Conservation (phyloP, 1,140 invertebrate genomes). For the Bombus waltoni region DNA sequence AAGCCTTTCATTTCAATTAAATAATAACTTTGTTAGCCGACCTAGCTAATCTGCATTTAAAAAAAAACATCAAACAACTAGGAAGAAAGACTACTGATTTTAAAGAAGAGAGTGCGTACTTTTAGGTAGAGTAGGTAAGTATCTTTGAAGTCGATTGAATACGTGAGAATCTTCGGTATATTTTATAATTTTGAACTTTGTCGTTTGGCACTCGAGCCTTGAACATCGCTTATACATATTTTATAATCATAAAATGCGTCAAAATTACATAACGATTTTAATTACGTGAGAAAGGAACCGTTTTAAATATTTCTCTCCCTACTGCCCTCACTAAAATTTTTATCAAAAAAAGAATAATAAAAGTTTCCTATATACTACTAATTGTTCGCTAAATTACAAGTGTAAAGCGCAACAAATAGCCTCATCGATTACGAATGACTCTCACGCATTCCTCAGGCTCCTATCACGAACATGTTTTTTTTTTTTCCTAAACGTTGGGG, state of each 20-base stretch:
- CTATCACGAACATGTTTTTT: constrained; percentile 53
- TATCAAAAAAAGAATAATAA: neutral
- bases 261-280: neutral
- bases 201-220: constrained; percentile 49
- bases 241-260: neutral
- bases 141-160: constrained; percentile 52
- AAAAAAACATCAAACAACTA: constrained; percentile 48
- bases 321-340: neutral
- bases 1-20: constrained; percentile 65
- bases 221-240: neutral
- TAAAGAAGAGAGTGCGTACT: constrained; percentile 50
- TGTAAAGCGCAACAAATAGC: constrained; percentile 7
- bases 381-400: neutral
- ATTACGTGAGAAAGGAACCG: neutral
- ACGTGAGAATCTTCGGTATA: constrained; percentile 50
- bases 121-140: constrained; percentile 54
- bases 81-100: constrained; percentile 51
- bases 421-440: constrained; percentile 30
- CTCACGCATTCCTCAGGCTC: constrained; percentile 57
- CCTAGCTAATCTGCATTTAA: constrained; percentile 58
- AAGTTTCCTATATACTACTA: neutral
- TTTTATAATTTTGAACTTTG: constrained; percentile 15
- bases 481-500: constrained; percentile 51
- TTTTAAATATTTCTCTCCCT: neutral
- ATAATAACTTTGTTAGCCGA: constrained; percentile 64